Percentiles rank a stretch among this genome's conserved stretches.
Evolutionary conservation across 2,797 vertebrate species (phyloP).

Genomic region (Valencia hispanica): DNA sequence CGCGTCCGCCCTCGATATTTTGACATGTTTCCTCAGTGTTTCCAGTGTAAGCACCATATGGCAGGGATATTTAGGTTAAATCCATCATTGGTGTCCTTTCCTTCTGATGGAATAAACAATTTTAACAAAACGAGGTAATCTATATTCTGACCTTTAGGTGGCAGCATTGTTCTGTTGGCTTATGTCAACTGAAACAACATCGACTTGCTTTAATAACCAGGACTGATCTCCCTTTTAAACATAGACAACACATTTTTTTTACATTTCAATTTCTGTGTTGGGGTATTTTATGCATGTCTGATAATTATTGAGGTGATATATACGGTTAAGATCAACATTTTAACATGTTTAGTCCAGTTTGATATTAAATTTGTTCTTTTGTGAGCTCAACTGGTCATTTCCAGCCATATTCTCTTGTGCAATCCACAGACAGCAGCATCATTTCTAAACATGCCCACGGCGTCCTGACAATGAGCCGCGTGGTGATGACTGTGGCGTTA

Average conservation of each 20-base stretch:
- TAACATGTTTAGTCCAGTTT: conserved; percentile 32
- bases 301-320: conserved; percentile 35
- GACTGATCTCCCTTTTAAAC: conserved; percentile 1
- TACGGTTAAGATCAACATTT: conserved; percentile 8
- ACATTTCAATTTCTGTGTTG: conserved; percentile 56
- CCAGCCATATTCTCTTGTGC: not conserved
- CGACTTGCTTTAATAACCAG: not conserved
- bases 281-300: conserved; percentile 46
- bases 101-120: not conserved
- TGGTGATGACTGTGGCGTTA: not conserved
- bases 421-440: not conserved
- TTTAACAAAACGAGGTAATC: conserved; percentile 5
- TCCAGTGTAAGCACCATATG: not conserved
- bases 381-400: not conserved
- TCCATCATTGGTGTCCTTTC: not conserved
- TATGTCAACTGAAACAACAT: not conserved
- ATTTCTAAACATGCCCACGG: conserved; percentile 4
- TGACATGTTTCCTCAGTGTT: not conserved
- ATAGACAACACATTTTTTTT: conserved; percentile 13
- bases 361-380: conserved; percentile 30
- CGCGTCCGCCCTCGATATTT: no score
- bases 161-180: conserved; percentile 36
- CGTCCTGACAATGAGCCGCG: conserved; percentile 15
- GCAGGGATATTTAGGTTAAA: not conserved
- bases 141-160: conserved; percentile 29